These are phyloP conservation scores for Rhopalosiphum padi DNA, from an alignment of 1,140 invertebrate species.

Conservation along the genomic window DNA sequence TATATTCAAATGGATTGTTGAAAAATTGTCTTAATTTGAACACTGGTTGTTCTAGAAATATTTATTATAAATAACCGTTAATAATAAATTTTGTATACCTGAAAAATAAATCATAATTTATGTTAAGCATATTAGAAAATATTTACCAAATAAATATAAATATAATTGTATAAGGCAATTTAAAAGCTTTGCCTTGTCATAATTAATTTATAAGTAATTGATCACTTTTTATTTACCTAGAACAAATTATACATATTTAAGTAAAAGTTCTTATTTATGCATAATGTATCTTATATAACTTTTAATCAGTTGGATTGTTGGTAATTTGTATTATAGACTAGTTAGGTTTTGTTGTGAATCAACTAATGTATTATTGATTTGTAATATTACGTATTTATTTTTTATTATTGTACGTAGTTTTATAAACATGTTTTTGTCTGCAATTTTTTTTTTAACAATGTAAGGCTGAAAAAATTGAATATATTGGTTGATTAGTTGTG, in stretches of 20 bases:
- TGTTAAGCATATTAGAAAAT: background rate
- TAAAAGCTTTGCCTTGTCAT: no score
- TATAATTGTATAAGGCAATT: background rate
- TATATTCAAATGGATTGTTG: background rate
- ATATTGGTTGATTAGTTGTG: background rate
- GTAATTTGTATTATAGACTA: no score
- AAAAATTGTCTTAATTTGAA: background rate
- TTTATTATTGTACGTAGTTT: background rate
- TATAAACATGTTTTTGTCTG: background rate
- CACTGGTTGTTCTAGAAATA: background rate
- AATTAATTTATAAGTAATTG: no score
- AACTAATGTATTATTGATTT: no score
- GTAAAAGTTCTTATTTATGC: background rate
- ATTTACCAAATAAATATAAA: background rate
- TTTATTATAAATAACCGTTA: background rate
- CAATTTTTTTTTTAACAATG: background rate
- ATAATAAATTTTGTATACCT: background rate
- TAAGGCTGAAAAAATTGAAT: background rate
- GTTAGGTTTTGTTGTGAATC: no score
- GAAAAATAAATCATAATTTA: background rate
- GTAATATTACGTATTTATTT: background rate
- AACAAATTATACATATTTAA: background rate
- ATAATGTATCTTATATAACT: no score
- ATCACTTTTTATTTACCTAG: background rate
- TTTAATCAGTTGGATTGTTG: background rate